Evolutionary conservation across 2,797 vertebrate species (phyloP), one percentile per base, ranked within the genome.

Genomic region (Pampus argenteus): DNA sequence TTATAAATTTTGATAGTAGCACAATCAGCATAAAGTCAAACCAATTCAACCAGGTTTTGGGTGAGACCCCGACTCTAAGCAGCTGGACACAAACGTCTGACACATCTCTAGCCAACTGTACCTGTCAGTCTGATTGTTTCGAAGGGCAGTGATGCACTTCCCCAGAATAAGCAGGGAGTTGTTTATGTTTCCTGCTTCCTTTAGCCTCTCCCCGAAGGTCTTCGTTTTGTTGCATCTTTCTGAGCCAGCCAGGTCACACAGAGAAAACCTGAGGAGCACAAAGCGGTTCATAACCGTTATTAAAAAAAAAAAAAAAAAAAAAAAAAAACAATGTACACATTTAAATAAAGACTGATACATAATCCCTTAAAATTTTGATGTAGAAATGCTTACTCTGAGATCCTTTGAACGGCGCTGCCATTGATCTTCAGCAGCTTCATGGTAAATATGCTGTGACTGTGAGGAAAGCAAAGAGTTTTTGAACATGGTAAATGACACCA

Each of bases 101-200:
- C 17, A 42, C 8, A 10, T 44, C 11, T 11, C 9, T 22, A 22
- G 17, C 17, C 2, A 23, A 13, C 49, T 5, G n/a, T 92, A 97
- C 96, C 95, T 87, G 13, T 95, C 94, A 3, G 91, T 91, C 85
- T 96, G 95, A 79, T 92, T 95, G 90, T 95, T 95, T 28, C 96
- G 94, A 5, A 98, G 68, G 0, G 95, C 96, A 20, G 91, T 93
- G 82, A 98, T 97, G 77, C 96, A 97, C 78, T 98, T 98, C 50
- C 96, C 97, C 83, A 98, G 92, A 66, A 96, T 98, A 66, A 97
- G 95, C 75, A 98, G 93, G 5, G 97, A 98, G 79, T 94, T 97
- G 87, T 98, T 98, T 20, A 98, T 98, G 85, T 96, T 98, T 13
- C 95, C 96, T 0, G 97, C 96, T 88, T 98, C 97, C 85, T 96